Evolutionary conservation across 2,113 vertebrate species (phyloP).

Genomic region (Pangasianodon hypophthalmus): DNA sequence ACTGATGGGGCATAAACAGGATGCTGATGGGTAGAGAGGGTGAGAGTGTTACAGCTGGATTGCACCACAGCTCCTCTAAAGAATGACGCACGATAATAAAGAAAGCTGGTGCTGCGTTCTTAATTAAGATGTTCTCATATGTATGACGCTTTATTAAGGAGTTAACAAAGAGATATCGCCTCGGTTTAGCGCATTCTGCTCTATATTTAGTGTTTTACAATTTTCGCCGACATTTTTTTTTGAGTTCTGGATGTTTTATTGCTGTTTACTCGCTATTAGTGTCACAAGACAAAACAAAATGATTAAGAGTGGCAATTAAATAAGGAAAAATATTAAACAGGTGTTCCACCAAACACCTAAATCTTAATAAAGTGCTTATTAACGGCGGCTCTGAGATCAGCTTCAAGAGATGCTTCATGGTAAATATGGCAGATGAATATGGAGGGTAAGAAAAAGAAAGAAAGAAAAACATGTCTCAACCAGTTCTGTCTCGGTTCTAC

Average conservation of each 20-base stretch:
- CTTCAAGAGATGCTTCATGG: neutral
- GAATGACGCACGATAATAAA: neutral
- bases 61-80: neutral
- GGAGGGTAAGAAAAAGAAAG: neutral
- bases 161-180: neutral
- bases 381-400: neutral
- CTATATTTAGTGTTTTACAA: neutral
- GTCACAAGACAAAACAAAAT: neutral
- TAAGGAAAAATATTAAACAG: neutral
- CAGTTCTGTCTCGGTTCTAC: neutral
- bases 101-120: neutral
- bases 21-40: neutral
- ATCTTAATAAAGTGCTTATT: neutral
- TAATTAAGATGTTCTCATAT: neutral
- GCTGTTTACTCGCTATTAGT: neutral
- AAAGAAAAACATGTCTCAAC: neutral
- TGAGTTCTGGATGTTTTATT: neutral
- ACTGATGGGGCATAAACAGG: neutral
- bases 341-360: neutral
- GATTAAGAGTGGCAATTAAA: neutral
- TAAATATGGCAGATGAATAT: neutral
- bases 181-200: neutral
- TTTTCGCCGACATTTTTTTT: neutral
- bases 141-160: neutral
- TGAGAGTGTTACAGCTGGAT: constrained; percentile 12